Evolutionary conservation across 1,140 invertebrate genomes (phyloP), one percentile per base, ranked within the genome.

Genomic region (Trachymyrmex cornetzi): DNA sequence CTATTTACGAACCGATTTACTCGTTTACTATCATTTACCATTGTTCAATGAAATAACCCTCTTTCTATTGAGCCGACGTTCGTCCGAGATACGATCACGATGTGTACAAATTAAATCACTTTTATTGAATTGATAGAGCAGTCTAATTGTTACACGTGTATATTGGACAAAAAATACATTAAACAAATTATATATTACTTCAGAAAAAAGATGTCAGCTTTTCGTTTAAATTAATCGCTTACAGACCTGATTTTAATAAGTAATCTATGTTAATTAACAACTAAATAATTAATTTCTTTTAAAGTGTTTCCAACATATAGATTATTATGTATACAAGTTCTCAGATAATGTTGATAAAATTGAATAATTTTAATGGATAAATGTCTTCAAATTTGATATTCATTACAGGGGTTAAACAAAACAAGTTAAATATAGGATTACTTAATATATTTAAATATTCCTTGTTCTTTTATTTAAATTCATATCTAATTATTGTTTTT

Each of bases 11-110:
- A 74, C 5, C 55, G 14, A 82, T 63, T 84, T 61, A 82, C 12
- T 82, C 67, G 48, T 55, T 82, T 74, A 61, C 38, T 16, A 9
- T 30, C 12, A 81, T 81, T 79, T 64, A 69, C 12, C 38, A 27
- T 22, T 11, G 19, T 22, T 34, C 38, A 75, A 63, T 57, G 27
- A 63, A 84, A 38, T 84, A 84, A 44, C 38, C 75, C 24, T 82
- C 44, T 48, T n/a, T 71, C 50, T 44, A 81, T 71, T 44, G 48
- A 69, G 7, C 14, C 77, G 19, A 81, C 22, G 19, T 48, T 61
- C 38, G 38, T 19, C 2, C 12, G 27, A 6, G 38, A 61, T 74
- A 30, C 53, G 12, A 11, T 82, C 34, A 12, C 38, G 30, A 55
- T 30, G 38, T 50, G 9, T 38, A 84, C 59, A 84, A 74, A 84